Percentiles rank a stretch among this genome's conserved stretches.
phyloP scores from a whole-genome alignment of 1,140 invertebrate species.

The Zaprionus capensis region DNA sequence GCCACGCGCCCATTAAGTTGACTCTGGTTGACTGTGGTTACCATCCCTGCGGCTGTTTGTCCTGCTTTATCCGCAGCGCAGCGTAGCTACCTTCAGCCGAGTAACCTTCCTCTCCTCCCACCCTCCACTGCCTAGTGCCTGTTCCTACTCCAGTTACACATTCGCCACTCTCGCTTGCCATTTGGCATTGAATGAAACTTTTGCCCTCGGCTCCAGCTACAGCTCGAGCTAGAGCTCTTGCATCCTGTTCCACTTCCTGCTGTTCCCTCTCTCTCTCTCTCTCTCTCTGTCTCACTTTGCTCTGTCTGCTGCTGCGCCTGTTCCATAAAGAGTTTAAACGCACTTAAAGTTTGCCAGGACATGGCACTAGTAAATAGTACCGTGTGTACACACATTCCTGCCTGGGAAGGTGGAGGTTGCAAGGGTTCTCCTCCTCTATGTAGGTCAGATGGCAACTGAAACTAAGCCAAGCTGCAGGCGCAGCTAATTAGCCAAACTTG shows the following conservation, averaged over 20 bases:
- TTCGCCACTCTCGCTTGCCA: constrained; percentile 22
- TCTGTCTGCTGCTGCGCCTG: neutral
- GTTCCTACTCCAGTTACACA: constrained; percentile 13
- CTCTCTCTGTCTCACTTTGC: too few relatives aligned
- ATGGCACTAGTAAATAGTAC: neutral
- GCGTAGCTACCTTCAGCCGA: neutral
- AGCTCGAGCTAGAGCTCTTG: neutral
- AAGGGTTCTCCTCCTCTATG: constrained; percentile 15
- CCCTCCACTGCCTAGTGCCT: neutral
- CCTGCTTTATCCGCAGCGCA: neutral
- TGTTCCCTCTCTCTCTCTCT: neutral
- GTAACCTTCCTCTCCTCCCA: neutral
- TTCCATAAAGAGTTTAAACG: constrained; percentile 49
- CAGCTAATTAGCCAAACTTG: constrained; percentile 58
- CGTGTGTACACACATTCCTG: constrained; percentile 11
- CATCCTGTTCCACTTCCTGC: constrained; percentile 4
- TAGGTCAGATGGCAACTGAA: constrained; percentile 38
- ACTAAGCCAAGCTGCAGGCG: constrained; percentile 43
- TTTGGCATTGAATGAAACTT: constrained; percentile 55
- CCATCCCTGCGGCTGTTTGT: constrained; percentile 20
- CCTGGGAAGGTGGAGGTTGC: neutral
- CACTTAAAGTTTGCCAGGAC: constrained; percentile 33
- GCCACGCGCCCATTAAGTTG: constrained; percentile 62
- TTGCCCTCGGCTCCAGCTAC: constrained; percentile 27
- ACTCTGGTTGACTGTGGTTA: constrained; percentile 42